Conservation (phyloP, 2,888 invertebrate species). For the Drosophila incognita region DNA sequence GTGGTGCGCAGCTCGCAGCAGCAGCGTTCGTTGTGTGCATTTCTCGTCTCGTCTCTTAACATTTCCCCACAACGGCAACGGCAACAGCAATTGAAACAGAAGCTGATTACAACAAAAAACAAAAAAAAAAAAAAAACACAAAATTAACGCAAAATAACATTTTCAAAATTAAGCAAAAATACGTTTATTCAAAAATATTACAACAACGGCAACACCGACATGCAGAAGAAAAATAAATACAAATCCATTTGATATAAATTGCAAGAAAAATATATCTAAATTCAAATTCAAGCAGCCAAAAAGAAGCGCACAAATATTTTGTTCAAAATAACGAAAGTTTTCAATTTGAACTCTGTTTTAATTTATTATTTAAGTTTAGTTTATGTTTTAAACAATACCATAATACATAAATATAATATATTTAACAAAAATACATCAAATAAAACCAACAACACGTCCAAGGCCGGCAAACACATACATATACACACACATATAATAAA, state of each 20-base stretch:
- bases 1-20: constrained; percentile 85
- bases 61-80: constrained; percentile 64
- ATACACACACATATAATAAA: constrained; percentile 21
- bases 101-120: constrained; percentile 28
- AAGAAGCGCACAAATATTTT: constrained; percentile 39
- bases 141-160: constrained; percentile 26
- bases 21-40: constrained; percentile 82
- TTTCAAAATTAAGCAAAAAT: constrained; percentile 16
- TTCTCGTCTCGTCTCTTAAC: constrained; percentile 82
- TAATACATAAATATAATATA: background rate
- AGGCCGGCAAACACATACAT: constrained; percentile 55
- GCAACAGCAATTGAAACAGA: constrained; percentile 25
- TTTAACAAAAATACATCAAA: background rate
- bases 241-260: constrained; percentile 33
- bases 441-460: constrained; percentile 33
- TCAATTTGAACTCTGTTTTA: constrained; percentile 46
- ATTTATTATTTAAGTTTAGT: constrained; percentile 71
- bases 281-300: constrained; percentile 27
- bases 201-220: constrained; percentile 39
- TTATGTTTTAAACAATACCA: constrained; percentile 43
- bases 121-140: constrained; percentile 28
- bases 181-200: constrained; percentile 1
- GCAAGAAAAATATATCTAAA: constrained; percentile 42
- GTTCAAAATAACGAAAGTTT: constrained; percentile 39
- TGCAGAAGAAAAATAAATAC: constrained; percentile 40